Evolutionary conservation across 1,140 invertebrate species (phyloP), one percentile per base, ranked within the genome.

Genomic region (Ceratina japonica): DNA sequence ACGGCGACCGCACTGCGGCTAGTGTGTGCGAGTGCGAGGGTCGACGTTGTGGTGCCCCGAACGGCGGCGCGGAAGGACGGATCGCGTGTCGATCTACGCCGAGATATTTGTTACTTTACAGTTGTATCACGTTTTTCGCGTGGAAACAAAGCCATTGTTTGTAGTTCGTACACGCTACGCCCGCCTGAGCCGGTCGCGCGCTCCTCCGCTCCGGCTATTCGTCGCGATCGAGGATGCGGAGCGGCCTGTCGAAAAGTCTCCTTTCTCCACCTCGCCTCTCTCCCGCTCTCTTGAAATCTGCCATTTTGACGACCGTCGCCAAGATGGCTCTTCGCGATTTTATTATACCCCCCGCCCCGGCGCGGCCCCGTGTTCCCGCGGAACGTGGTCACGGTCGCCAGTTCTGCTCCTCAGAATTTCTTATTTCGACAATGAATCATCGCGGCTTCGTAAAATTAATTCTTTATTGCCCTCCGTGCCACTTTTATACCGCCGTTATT

Each of bases 81-180:
- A 86, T 92, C 88, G 91, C 91, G 91, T 92, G 91, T 91, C 88
- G 91, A 92, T 92, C 89, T 69, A 73, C 84, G 80, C 75, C 78
- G 79, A 92, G 90, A 92, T 92, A 92, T 92, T 92, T 92, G 89
- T 91, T 92, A 85, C 89, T 90, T 91, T 90, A 86, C 86, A 90
- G 90, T 87, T 88, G 88, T 91, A 90, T 91, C 89, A 87, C 86
- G 87, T 88, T 89, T 87, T 88, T 87, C 88, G 86, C 84, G 85
- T 81, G 87, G 87, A 91, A 90, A 91, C 88, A 91, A 90, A 91
- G 88, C 89, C 88, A 90, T 91, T 91, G 90, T 92, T 91, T 89
- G 86, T 87, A 79, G 77, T 82, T 75, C 74, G 74, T 87, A 87
- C 87, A 88, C 85, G 81, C 76, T 79, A 85, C 82, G 80, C 68